Conservation (phyloP, 2,113 vertebrate genomes). For the Reinhardtius hippoglossoides region DNA sequence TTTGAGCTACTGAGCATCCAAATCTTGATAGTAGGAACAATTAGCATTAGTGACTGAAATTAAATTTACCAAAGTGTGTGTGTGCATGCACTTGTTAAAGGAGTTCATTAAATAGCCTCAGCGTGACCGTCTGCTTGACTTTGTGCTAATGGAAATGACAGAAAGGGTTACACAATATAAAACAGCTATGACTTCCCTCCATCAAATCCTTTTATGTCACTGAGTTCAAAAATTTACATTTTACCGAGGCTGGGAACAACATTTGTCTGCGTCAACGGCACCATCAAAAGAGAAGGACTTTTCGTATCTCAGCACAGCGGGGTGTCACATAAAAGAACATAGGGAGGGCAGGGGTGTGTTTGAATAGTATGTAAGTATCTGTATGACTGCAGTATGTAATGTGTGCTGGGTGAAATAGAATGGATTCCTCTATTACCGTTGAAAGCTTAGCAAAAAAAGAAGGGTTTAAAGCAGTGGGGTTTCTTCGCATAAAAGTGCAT, state of each 20-base stretch:
- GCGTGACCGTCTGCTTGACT: not conserved
- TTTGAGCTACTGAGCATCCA: no score
- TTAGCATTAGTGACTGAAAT: no score
- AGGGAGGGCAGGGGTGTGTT: not conserved
- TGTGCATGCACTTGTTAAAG: not conserved
- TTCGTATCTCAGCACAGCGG: conserved; percentile 18
- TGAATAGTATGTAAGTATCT: not conserved
- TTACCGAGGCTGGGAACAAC: conserved; percentile 2
- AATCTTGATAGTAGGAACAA: no score
- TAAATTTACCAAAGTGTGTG: not conserved
- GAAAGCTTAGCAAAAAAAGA: not conserved
- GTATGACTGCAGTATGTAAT: not conserved
- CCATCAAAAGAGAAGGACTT: conserved; percentile 10
- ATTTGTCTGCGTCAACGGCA: conserved; percentile 24
- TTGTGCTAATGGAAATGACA: conserved; percentile 2
- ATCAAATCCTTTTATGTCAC: conserved; percentile 35
- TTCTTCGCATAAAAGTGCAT: not conserved
- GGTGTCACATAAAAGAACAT: not conserved
- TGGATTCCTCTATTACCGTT: not conserved
- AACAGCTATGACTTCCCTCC: conserved; percentile 9
- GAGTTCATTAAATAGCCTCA: conserved; percentile 3
- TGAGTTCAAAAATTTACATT: not conserved
- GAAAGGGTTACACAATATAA: not conserved
- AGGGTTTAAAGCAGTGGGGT: not conserved
- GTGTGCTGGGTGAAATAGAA: not conserved